Evolutionary conservation across 2,113 vertebrate genomes (phyloP), one percentile per base, ranked within the genome.

Genomic region (Brienomyrus brachyistius): DNA sequence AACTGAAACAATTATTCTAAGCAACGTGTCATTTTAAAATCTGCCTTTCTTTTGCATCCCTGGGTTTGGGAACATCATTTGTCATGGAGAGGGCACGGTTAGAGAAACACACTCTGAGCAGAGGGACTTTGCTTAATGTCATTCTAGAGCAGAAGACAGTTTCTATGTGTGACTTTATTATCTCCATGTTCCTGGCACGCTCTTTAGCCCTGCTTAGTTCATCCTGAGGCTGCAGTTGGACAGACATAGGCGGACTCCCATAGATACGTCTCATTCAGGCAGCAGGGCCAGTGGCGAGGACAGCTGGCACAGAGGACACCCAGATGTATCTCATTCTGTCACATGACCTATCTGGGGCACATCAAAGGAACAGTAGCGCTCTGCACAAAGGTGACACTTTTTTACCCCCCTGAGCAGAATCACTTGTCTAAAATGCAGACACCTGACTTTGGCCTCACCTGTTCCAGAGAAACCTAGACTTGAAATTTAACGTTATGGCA

Each of bases 1-100:
- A 92, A 92, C 85, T 90, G 62, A 92, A 91, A 90, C 82, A 88
- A 89, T 92, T 70, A 90, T 92, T 91, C 74, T 90, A 47, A 89
- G 86, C 1, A 50, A 11, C 5, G 51, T 35, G 47, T n/a, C 2
- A 10, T 52, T 52, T 51, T 51, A 54, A 86, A 59, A 10, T 40
- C 2, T 59, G 52, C 52, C 3, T 21, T 43, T 66, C 5, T 45
- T 13, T 13, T 21, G 13, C 0, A 6, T 23, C 21, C 56, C 23
- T 43, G 10, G 40, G 23, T 88, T 88, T 88, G 15, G 35, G 21
- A 45, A 70, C 21, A n/a, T 17, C 48, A 31, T 86, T 86, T 86
- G 3, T 27, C 80, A 83, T 83, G 17, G 48, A 52, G 48, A 86
- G 6, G 8, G 8, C 5, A 15, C 48, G 3, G 48, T 52, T 52